These are phyloP conservation scores for Fragum whitleyi DNA, from an alignment of 2,888 invertebrate species.

Conservation along the genomic window DNA sequence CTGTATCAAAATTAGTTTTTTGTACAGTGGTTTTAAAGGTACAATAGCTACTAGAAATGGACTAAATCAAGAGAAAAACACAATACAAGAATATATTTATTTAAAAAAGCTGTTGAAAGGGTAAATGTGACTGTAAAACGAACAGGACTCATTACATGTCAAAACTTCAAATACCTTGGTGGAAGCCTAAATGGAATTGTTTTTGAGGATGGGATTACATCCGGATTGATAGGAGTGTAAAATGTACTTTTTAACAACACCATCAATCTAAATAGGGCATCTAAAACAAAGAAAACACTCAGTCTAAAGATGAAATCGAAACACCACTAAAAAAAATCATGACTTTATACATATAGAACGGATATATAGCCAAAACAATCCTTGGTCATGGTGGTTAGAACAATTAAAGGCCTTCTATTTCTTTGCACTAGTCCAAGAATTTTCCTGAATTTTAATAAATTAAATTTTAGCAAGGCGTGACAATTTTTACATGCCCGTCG, in stretches of 20 bases:
- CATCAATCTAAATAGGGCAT: conserved; percentile 28
- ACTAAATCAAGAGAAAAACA: conserved; percentile 34
- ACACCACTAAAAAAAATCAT: conserved; percentile 36
- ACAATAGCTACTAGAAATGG: conserved; percentile 30
- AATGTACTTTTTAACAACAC: conserved; percentile 37
- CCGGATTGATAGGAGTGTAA: conserved; percentile 28
- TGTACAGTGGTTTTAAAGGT: conserved; percentile 36
- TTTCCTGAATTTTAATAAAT: too few relatives aligned
- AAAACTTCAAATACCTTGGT: conserved; percentile 30
- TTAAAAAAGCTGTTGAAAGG: conserved; percentile 34
- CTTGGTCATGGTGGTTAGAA: conserved; percentile 37
- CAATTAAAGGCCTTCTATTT: conserved; percentile 40
- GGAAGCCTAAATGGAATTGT: conserved; percentile 51
- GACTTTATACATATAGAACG: conserved; percentile 40
- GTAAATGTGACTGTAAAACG: conserved; percentile 30
- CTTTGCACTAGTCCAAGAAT: conserved; percentile 24
- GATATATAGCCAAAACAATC: conserved; percentile 28
- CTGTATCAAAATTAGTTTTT: conserved; percentile 7
- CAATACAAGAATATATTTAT: conserved; percentile 40
- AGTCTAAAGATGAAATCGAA: conserved; percentile 33
- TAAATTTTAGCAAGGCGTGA: too few relatives aligned
- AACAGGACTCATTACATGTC: conserved; percentile 32
- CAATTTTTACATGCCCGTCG: too few relatives aligned
- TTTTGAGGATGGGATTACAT: neutral
- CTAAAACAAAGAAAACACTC: conserved; percentile 26